These are phyloP conservation scores for Pachycephus smyrnensis DNA, from an alignment of 2,888 invertebrate species.

Conservation along the genomic window DNA sequence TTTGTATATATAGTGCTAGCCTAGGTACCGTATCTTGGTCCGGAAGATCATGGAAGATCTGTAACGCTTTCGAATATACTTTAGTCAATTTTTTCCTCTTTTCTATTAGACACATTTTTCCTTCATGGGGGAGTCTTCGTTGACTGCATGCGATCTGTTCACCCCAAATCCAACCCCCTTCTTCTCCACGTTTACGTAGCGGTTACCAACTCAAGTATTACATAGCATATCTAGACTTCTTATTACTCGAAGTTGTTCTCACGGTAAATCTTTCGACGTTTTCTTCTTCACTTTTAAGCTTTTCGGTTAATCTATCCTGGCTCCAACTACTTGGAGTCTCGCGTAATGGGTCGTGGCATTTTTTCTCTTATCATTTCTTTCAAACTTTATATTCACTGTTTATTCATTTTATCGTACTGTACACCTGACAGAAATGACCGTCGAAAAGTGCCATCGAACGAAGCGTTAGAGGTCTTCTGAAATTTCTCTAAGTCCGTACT, in stretches of 20 bases:
- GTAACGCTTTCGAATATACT: slow-evolving; percentile 37
- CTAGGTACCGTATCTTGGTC: slow-evolving; percentile 38
- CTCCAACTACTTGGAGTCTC: not conserved
- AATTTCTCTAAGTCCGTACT: slow-evolving; percentile 43
- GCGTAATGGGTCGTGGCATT: not conserved
- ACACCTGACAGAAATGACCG: not conserved
- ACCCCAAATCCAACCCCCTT: not conserved
- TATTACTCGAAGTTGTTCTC: not conserved
- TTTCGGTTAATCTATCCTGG: not conserved
- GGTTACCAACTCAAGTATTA: not conserved
- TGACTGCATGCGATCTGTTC: not conserved
- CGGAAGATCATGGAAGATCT: slow-evolving; percentile 35
- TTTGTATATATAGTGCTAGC: slow-evolving; percentile 48
- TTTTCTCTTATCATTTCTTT: not conserved
- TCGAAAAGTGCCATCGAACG: slow-evolving; percentile 10
- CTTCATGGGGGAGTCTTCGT: slow-evolving; percentile 17
- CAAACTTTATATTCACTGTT: not conserved
- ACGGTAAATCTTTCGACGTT: not conserved
- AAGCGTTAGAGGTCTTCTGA: slow-evolving; percentile 52
- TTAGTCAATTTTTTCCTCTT: not conserved
- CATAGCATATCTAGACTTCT: not conserved
- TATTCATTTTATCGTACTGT: not conserved
- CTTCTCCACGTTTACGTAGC: not conserved
- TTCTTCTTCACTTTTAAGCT: not conserved
- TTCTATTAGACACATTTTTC: not conserved